phyloP scores from a whole-genome alignment of 2,888 invertebrate species.

The Poecilobothrus nobilitatus region DNA sequence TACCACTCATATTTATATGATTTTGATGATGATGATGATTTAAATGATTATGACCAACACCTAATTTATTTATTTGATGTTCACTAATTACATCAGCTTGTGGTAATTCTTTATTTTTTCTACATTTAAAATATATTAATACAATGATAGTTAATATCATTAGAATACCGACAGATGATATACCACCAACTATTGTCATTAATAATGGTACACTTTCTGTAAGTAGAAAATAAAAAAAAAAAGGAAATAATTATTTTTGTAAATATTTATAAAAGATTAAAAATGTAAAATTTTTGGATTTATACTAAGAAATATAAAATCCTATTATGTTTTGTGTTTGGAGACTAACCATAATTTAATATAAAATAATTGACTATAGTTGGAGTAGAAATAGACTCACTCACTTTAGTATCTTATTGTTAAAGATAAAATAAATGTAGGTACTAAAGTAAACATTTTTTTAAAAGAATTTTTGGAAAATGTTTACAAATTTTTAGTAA shows the following conservation, averaged over 20 bases:
- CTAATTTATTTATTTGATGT: constrained; percentile 46
- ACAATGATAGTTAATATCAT: constrained; percentile 77
- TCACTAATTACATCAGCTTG: constrained; percentile 52
- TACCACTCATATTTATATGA: constrained; percentile 58
- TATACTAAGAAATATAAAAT: too few species aligned
- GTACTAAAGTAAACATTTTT: too few species aligned
- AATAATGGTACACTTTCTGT: constrained; percentile 69
- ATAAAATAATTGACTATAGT: too few species aligned
- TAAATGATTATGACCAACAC: constrained; percentile 49
- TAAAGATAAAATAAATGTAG: too few species aligned
- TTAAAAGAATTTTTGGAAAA: too few species aligned
- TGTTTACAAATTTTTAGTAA: too few species aligned
- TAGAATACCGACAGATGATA: constrained; percentile 72
- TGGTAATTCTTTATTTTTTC: constrained; percentile 42
- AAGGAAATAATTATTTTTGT: not conserved
- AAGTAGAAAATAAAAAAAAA: constrained; percentile 29
- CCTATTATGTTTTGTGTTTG: not conserved
- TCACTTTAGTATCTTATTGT: too few species aligned
- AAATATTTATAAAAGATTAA: too few species aligned
- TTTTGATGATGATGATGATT: constrained; percentile 68
- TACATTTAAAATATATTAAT: constrained; percentile 57
- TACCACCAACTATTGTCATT: constrained; percentile 74
- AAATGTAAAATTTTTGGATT: too few species aligned
- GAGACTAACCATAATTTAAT: too few species aligned
- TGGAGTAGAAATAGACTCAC: too few species aligned